Base-by-base conservation (phyloP, 2,888 invertebrate genomes). In the Neocrepidodera transversa region DNA sequence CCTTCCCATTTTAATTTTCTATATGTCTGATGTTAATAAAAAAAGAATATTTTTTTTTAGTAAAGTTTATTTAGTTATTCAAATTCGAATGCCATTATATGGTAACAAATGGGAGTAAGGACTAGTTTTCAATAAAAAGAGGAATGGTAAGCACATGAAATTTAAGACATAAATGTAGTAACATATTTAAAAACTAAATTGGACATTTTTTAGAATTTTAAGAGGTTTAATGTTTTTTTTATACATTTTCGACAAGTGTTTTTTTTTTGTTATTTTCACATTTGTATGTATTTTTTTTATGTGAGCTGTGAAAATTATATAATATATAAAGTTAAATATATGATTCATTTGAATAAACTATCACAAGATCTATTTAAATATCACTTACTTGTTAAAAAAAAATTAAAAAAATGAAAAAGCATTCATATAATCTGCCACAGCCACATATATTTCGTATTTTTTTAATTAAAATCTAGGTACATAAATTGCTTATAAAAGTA, bases 101-200 rank as follows among this genome's bases (percentile, higher is more conserved):
- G 65, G 65, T 65, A 65, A 65, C 65, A 63, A 63, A 63, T 50
- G 56, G 58, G 58, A 62, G 60, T 62, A 64, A 62, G 43, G 65
- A 65, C 65, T 65, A 65, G 65, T 63, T 56, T 43, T 52, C 47
- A 58, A 54, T 47, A 38, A 23, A 48, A 48, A 42, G 42, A 56
- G 30, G 23, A n/a, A 35, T 38, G 23, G 56, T 49, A 56, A 56
- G 42, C 48, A 48, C 40, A 49, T n/a, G n/a, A n/a, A n/a, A n/a
- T 42, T 56, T 49, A 32, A 18, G 11, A 32, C 45, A 17, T 26
- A 45, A 45, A 45, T 16, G 13, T 26, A 26, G 45, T 26, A 28
- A 45, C 26, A 45, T 14, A 14, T 45, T 45, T n/a, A n/a, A n/a
- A 45, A 45, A 45, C 26, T 26, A 26, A 45, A 45, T n/a, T n/a